Evolutionary conservation across 2,888 invertebrate species (phyloP).

Genomic region (Apamea anceps): DNA sequence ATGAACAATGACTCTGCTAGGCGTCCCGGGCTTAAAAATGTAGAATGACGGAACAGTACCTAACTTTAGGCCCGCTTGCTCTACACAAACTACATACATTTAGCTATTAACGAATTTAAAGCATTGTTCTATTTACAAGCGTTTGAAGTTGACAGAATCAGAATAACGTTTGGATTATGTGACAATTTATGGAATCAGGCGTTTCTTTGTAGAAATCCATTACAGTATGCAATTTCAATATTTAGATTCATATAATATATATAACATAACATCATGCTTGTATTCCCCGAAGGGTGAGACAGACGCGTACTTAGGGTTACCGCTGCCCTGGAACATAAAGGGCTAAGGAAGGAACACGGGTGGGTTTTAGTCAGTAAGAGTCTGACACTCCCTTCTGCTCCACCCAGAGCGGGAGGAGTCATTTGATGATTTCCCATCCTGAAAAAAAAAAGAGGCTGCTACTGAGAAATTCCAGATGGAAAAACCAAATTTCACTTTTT

Average conservation of each 20-base stretch:
- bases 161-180: neutral
- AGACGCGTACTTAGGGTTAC: neutral
- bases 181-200: neutral
- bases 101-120: neutral
- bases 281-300: neutral
- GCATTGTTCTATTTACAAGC: neutral
- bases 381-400: too few relatives aligned
- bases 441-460: too few relatives aligned
- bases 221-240: neutral
- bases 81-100: neutral
- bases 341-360: too few relatives aligned
- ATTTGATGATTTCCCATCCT: too few relatives aligned
- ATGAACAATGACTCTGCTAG: neutral
- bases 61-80: neutral
- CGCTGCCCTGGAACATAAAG: too few relatives aligned
- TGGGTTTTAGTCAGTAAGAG: too few relatives aligned
- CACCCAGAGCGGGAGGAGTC: too few relatives aligned
- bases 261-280: neutral
- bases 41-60: neutral
- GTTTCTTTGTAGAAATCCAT: neutral
- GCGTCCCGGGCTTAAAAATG: neutral
- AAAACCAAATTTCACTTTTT: neutral
- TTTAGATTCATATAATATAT: neutral
- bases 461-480: too few relatives aligned
- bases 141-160: neutral